These are phyloP conservation scores for Drosophila monieri DNA, from an alignment of 2,888 invertebrate species.

Conservation along the genomic window DNA sequence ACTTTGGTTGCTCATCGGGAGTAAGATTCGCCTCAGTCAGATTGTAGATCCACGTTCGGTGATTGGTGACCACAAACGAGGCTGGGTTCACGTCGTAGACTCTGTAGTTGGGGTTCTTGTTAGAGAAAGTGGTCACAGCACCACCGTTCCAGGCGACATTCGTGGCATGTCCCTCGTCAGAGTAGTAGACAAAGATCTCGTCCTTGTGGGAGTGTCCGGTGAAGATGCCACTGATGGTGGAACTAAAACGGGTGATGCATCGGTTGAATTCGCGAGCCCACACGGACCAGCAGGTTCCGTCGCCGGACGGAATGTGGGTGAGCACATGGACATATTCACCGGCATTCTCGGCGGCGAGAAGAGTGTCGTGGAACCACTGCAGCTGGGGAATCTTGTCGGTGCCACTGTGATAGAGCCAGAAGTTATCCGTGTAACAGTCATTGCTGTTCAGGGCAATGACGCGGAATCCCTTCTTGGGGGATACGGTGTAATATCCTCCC, in stretches of 20 bases:
- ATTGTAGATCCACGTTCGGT: constrained; percentile 89
- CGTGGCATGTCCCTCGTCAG: constrained; percentile 84
- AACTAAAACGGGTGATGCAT: constrained; percentile 89
- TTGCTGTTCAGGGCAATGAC: constrained; percentile 92
- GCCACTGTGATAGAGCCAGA: constrained; percentile 90
- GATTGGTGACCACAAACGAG: constrained; percentile 86
- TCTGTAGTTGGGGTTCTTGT: constrained; percentile 92
- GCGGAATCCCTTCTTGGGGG: constrained; percentile 88
- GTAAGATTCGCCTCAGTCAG: constrained; percentile 89
- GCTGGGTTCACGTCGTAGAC: constrained; percentile 88
- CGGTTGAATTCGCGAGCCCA: constrained; percentile 90
- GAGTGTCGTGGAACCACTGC: constrained; percentile 90
- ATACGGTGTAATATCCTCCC: constrained; percentile 91
- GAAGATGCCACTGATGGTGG: constrained; percentile 91
- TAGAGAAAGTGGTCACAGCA: constrained; percentile 89
- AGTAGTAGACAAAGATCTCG: constrained; percentile 89
- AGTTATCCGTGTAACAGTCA: constrained; percentile 85
- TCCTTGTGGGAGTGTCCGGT: constrained; percentile 93
- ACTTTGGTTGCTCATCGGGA: constrained; percentile 86
- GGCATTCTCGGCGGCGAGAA: constrained; percentile 90
- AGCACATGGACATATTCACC: constrained; percentile 92
- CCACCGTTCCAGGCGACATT: constrained; percentile 92
- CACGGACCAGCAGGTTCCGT: constrained; percentile 87
- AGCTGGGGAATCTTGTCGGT: constrained; percentile 90
- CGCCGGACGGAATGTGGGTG: constrained; percentile 92